Base-by-base conservation (phyloP, 2,888 invertebrate species). In the Oscheius sp. region DNA sequence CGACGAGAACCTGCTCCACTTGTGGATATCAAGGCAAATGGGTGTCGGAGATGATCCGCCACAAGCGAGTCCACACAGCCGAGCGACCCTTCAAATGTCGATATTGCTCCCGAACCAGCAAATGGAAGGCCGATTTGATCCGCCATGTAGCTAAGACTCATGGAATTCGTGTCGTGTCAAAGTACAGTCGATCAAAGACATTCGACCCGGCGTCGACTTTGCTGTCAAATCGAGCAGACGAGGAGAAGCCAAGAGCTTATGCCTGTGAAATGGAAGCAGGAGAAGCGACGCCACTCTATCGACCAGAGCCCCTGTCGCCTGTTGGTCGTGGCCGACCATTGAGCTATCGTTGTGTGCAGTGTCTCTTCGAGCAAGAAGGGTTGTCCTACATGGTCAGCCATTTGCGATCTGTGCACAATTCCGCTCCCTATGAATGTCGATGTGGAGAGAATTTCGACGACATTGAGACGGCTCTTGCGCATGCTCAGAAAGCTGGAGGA, bases 51-150 rank as follows among this genome's bases (percentile, higher is more conserved):
- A 88, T 91, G 83, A 89, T 90, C 71, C 86, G 90, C 0, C 91
- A 91, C 80, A 89, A 89, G 69, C 82, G 89, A 52, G 85, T 89
- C 16, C 91, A 91, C 83, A 89, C 88, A 1, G 88, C 86, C 46
- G 89, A 89, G 27, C 89, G 90, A 70, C 90, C 90, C 0, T 91
- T 89, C 85, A 88, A 88, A 75, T 91, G 91, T 81, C 85, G 88
- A 41, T 88, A 89, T 76, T 91, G 91, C 82, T 85, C 87, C 13
- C 89, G 90, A 75, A 89, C 90, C 69, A 89, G 89, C 49, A 89
- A 89, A 77, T 91, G 90, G 90, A 89, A 90, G 80, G 90, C 90
- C 3, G 91, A 91, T 77, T 87, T 91, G 63, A 89, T 90, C 73
- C 81, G 90, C 35, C 91, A 91, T 76, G 88, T 91, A 41, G 89